Percentiles rank a stretch among this genome's conserved stretches.
Evolutionary conservation across 2,888 invertebrate species (phyloP).

Genomic region (Meandrusa payeni): DNA sequence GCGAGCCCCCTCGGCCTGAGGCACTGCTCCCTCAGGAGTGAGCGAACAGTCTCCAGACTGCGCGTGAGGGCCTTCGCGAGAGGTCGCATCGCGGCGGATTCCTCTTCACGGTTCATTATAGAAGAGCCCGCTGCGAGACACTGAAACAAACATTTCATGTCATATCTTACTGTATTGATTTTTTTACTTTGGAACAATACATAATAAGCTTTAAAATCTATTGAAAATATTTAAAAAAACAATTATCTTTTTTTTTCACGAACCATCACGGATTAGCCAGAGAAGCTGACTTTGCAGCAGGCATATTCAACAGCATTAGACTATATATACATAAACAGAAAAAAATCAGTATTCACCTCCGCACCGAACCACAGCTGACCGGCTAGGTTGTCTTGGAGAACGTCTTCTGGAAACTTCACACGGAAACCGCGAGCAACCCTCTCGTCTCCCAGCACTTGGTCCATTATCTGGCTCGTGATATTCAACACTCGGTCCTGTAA

Average conservation of each 20-base stretch:
- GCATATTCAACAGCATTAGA: too few species aligned
- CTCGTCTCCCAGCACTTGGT: slow-evolving; percentile 92
- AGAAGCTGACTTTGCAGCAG: too few species aligned
- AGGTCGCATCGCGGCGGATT: slow-evolving; percentile 97
- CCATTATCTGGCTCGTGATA: slow-evolving; percentile 97
- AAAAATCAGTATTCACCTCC: slow-evolving; percentile 89
- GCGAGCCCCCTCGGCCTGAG: slow-evolving; percentile 83
- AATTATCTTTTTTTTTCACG: slow-evolving; percentile 10
- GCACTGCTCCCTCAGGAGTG: slow-evolving; percentile 93
- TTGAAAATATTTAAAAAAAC: too few species aligned
- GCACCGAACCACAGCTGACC: slow-evolving; percentile 99
- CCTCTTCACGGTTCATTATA: slow-evolving; percentile 97
- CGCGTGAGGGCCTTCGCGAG: slow-evolving; percentile 98
- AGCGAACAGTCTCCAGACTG: slow-evolving; percentile 95
- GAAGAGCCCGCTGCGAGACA: slow-evolving; percentile 99
- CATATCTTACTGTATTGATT: too few species aligned
- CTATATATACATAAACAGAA: too few species aligned
- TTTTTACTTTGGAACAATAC: too few species aligned
- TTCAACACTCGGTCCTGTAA: slow-evolving; percentile 91
- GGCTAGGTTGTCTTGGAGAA: slow-evolving; percentile 97
- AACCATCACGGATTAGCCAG: too few species aligned
- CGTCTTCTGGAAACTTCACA: slow-evolving; percentile 99
- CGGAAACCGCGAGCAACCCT: slow-evolving; percentile 96
- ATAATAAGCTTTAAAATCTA: too few species aligned
- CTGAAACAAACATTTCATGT: too few species aligned